These are phyloP conservation scores for Gyps fulvus DNA, from an alignment of 2,113 vertebrate species.

Conservation along the genomic window DNA sequence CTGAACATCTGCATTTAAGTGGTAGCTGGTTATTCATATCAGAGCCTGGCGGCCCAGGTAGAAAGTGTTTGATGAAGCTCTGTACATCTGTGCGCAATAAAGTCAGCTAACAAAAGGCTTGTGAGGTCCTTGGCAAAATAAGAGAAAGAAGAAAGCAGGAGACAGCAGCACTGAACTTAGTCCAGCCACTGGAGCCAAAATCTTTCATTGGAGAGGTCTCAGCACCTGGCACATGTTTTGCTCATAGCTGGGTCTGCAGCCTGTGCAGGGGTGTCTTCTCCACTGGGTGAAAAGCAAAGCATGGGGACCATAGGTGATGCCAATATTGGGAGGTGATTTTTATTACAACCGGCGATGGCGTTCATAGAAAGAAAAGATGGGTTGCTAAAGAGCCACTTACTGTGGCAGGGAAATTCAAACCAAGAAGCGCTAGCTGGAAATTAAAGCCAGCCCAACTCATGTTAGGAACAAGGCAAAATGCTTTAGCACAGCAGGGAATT, in stretches of 20 bases:
- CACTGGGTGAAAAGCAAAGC: neutral
- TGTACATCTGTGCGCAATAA: constrained; percentile 16
- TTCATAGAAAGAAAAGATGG: constrained; percentile 33
- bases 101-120: neutral
- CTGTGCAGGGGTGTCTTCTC: neutral
- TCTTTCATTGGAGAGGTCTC: neutral
- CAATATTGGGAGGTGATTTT: neutral
- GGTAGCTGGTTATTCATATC: neutral
- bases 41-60: neutral
- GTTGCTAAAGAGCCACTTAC: constrained; percentile 7
- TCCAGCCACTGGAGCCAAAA: neutral
- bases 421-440: constrained; percentile 8
- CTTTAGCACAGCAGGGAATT: neutral
- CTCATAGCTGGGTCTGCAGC: neutral
- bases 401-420: neutral
- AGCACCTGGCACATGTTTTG: neutral
- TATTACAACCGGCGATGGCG: rapidly evolving
- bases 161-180: neutral
- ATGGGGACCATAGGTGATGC: rapidly evolving
- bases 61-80: neutral
- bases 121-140: neutral
- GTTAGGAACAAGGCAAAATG: neutral
- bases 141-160: neutral
- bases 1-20: neutral
- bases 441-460: constrained; percentile 39